These are phyloP conservation scores for Notospermus geniculatus DNA, from an alignment of 1,140 invertebrate species.

Conservation along the genomic window DNA sequence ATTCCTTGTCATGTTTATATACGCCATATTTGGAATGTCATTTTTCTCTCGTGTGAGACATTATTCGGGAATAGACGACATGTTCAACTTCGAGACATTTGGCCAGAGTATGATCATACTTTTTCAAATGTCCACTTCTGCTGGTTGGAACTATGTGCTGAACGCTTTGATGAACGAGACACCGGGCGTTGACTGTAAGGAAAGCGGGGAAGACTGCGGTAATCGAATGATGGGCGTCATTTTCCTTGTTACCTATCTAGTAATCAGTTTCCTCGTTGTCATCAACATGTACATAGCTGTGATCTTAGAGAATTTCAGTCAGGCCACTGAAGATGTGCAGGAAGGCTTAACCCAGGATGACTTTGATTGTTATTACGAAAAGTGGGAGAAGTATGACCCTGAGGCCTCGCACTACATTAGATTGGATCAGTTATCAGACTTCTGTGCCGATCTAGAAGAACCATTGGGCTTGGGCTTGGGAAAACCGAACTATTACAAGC, in stretches of 20 bases:
- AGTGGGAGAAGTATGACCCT: slow-evolving; percentile 98
- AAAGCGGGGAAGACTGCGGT: slow-evolving; percentile 82
- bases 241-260: slow-evolving; percentile 91
- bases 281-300: slow-evolving; percentile 99
- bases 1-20: slow-evolving; percentile 99
- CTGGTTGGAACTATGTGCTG: slow-evolving; percentile 94
- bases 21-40: slow-evolving; percentile 98
- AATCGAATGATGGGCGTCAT: slow-evolving; percentile 89
- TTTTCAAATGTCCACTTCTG: slow-evolving; percentile 98
- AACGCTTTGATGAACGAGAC: slow-evolving; percentile 92
- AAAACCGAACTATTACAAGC: slow-evolving; percentile 98
- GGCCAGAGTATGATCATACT: slow-evolving; percentile 95
- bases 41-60: slow-evolving; percentile 97
- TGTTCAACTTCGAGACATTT: slow-evolving; percentile 99
- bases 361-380: slow-evolving; percentile 99
- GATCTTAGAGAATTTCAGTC: slow-evolving; percentile 97
- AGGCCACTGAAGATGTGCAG: slow-evolving; percentile 97
- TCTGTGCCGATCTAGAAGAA: slow-evolving; percentile 74
- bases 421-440: slow-evolving; percentile 89
- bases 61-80: slow-evolving; percentile 89
- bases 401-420: slow-evolving; percentile 96
- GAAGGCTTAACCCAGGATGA: slow-evolving; percentile 97
- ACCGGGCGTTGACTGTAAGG: slow-evolving; percentile 65
- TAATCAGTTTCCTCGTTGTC: slow-evolving; percentile 97
- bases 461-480: slow-evolving; percentile 74